phyloP scores from a whole-genome alignment of 1,140 invertebrate genomes.

The Copidosoma floridanum region DNA sequence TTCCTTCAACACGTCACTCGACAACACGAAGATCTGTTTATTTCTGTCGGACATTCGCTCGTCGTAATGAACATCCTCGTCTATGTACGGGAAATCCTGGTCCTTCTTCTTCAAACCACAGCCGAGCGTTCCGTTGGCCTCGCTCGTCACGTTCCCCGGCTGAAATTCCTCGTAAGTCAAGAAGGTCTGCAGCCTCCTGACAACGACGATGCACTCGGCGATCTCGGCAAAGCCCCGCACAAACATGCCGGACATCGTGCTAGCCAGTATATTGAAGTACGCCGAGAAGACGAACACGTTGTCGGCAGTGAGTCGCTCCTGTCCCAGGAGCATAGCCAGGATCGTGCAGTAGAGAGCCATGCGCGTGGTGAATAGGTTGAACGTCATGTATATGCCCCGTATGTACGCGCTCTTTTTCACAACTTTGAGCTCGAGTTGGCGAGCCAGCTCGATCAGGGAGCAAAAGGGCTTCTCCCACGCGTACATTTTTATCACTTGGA shows the following conservation, averaged over 20 bases:
- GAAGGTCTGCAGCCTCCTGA: conserved; percentile 58
- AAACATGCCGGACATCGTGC: conserved; percentile 66
- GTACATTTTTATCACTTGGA: conserved; percentile 77
- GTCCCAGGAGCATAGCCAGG: conserved; percentile 58
- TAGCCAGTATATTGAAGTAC: conserved; percentile 63
- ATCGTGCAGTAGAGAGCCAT: conserved; percentile 65
- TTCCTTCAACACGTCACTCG: background rate
- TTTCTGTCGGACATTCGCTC: conserved; percentile 18
- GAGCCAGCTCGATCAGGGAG: conserved; percentile 57
- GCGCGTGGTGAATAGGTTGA: conserved; percentile 67
- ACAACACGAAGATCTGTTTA: conserved; percentile 22
- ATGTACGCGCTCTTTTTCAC: conserved; percentile 65
- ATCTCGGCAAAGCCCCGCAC: conserved; percentile 65
- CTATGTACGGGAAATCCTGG: background rate
- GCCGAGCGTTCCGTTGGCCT: background rate
- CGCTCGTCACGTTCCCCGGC: background rate
- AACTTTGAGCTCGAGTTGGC: conserved; percentile 61
- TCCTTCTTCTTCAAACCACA: background rate
- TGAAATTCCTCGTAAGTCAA: conserved; percentile 55
- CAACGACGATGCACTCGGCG: conserved; percentile 61
- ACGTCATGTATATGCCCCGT: conserved; percentile 69
- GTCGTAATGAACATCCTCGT: background rate
- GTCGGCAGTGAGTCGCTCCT: conserved; percentile 58
- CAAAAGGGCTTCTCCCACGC: conserved; percentile 72
- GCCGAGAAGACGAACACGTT: conserved; percentile 65